Evolutionary conservation across 2,888 invertebrate genomes (phyloP), one percentile per base, ranked within the genome.

Genomic region (Drosophila mimica): DNA sequence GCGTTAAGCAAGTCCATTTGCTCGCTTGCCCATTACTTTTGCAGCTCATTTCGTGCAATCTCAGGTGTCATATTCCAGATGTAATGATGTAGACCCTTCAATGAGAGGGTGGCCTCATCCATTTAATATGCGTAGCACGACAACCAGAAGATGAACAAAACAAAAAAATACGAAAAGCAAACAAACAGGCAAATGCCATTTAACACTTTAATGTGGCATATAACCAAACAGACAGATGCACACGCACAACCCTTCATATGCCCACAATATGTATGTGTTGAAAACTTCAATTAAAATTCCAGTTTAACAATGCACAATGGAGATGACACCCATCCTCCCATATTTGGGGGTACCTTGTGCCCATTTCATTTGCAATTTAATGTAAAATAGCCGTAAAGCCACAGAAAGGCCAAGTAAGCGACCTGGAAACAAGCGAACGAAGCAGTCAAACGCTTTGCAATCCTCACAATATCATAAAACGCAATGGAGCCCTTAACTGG

Each of bases 201-300:
- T 83, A 83, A 79, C 75, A 77, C 82, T 80, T 75, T 80, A 83
- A 83, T 82, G 73, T 72, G 67, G 20, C 31, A 20, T 31, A 57
- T 31, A 57, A 43, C 11, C 57, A 43, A 31, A 20, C 43, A 31
- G 15, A 57, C 31, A 57, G n/a, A 30, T 28, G 56, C 30, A 40
- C 13, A 40, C 30, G 9, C 20, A 5, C 17, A 25, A 36, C 36
- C 25, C 25, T 34, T 28, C 56, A 60, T 67, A 81, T 64, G 40
- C 63, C 48, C 65, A 59, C 64, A 60, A 60, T 59, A 13, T 31
- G n/a, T 53, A 38, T 48, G 54, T 59, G 54, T 30, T 52, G 36
- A 64, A 81, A 80, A 83, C 82, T 83, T 83, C 83, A 83, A 83
- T 83, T 83, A 83, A 83, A 83, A 83, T 83, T 72, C 77, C 83